Evolutionary conservation across 2,888 invertebrate genomes (phyloP), one percentile per base, ranked within the genome.

Genomic region (Helobdella robusta): DNA sequence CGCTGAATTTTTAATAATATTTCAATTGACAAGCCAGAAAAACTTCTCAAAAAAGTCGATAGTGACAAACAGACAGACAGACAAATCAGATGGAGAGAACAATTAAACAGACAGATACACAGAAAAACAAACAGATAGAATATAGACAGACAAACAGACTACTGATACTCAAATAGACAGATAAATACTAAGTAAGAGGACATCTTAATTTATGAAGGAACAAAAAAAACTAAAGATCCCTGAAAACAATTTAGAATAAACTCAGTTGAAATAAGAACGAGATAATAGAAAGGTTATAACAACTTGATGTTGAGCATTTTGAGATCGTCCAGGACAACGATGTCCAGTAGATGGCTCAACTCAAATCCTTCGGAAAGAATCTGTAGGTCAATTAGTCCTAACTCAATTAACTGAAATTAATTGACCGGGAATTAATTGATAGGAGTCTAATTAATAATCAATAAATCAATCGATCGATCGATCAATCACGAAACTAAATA

Each of bases 261-360:
- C 44, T 40, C 11, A 40, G 11, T 15, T 40, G 11, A 40, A n/a
- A n/a, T n/a, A 40, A 40, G 15, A 15, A 15, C 15, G 11, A 11
- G 11, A 15, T 40, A 40, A 40, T 40, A 15, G 11, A 11, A 15
- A 40, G 44, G 11, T 15, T 40, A 15, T 15, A 25, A 23, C 5
- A 3, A 54, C 54, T 54, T 54, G n/a, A 54, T 5, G 30, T 54
- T 28, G 23, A 54, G 54, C 3, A 15, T 23, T n/a, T 54, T 18
- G 18, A 54, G 30, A n/a, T 54, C 54, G 3, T 25, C 23, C 25
- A 28, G 11, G 25, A 15, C 23, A 3, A 54, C 54, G 30, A 54
- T 6, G 5, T 54, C 6, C 54, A 54, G n/a, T 32, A 54, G 54
- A 23, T 54, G 54, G 5, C 25, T 28, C n/a, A 54, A 54, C 54